Percentiles rank a stretch among this genome's conserved stretches.
These are phyloP conservation scores for Anthopleura sola DNA, from an alignment of 64 coral and sea anemone genomes.

Conservation along the genomic window DNA sequence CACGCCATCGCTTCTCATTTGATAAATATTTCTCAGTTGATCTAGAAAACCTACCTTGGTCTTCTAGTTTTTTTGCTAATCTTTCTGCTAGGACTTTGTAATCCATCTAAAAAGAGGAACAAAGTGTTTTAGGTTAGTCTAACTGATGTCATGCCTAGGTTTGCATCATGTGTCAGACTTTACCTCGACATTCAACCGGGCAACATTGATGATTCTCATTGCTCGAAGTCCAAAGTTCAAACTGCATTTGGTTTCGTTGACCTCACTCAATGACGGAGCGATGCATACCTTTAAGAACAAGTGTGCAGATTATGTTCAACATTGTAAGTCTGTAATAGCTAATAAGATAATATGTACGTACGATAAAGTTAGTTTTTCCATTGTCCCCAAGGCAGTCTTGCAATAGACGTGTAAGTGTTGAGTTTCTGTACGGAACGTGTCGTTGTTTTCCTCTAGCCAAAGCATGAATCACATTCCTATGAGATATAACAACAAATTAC, in stretches of 20 bases:
- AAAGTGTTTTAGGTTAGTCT: not conserved
- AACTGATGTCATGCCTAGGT: not conserved
- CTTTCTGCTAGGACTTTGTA: conserved; percentile 88
- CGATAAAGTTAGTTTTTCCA: conserved; percentile 91
- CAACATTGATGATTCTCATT: conserved; percentile 92
- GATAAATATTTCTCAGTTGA: too few species aligned
- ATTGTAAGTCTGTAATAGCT: too few species aligned
- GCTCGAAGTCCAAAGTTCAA: conserved; percentile 87
- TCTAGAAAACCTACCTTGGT: conserved; percentile 51
- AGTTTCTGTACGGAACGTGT: conserved; percentile 91
- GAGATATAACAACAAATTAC: not conserved
- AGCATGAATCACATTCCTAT: conserved; percentile 87
- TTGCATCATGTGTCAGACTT: not conserved
- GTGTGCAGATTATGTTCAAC: not conserved
- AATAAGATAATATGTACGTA: conserved; percentile 17
- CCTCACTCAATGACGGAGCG: conserved; percentile 76
- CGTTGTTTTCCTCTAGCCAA: conserved; percentile 84
- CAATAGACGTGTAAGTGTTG: conserved; percentile 79
- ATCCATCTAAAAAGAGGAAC: conserved; percentile 45
- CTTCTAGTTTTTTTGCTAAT: conserved; percentile 79
- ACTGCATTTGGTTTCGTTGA: conserved; percentile 96
- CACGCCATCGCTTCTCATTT: not conserved
- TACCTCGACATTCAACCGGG: conserved; percentile 89
- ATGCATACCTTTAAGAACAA: conserved; percentile 71
- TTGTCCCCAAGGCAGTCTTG: conserved; percentile 90